Conservation (phyloP, 1,140 invertebrate species). For the Drosophila micromelanica region DNA sequence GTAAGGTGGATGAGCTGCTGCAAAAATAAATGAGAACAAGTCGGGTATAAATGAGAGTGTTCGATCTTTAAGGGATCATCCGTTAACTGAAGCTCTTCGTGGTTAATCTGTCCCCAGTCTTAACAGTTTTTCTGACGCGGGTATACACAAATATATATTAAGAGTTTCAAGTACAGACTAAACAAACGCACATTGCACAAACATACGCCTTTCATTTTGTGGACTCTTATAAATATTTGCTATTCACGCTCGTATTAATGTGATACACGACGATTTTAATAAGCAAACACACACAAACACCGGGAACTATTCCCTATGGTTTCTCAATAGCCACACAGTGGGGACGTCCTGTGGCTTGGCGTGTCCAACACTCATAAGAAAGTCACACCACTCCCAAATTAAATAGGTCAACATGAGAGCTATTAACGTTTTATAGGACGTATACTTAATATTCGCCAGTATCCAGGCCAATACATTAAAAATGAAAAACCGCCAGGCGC, state of each 20-base stretch:
- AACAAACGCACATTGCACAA: too few relatives aligned
- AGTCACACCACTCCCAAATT: neutral
- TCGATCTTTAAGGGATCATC: neutral
- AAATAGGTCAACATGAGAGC: conserved; percentile 55
- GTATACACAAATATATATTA: too few relatives aligned
- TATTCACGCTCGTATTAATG: too few relatives aligned
- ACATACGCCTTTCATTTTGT: too few relatives aligned
- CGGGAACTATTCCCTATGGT: conserved; percentile 16
- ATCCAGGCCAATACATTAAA: conserved; percentile 5
- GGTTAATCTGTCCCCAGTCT: too few relatives aligned
- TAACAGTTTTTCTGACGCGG: too few relatives aligned
- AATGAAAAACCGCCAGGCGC: conserved; percentile 1
- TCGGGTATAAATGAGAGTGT: neutral
- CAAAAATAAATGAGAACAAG: conserved; percentile 1
- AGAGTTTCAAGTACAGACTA: too few relatives aligned
- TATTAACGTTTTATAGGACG: conserved; percentile 29
- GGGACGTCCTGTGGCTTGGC: conserved; percentile 27
- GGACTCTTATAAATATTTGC: too few relatives aligned
- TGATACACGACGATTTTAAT: conserved; percentile 17
- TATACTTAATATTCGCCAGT: conserved; percentile 17
- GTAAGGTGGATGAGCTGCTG: conserved; percentile 61
- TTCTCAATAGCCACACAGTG: neutral
- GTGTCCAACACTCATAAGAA: conserved; percentile 33
- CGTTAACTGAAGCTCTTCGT: too few relatives aligned
- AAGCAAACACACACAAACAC: neutral